Base-by-base conservation (phyloP, 2,888 invertebrate genomes). In the Blera fallax region DNA sequence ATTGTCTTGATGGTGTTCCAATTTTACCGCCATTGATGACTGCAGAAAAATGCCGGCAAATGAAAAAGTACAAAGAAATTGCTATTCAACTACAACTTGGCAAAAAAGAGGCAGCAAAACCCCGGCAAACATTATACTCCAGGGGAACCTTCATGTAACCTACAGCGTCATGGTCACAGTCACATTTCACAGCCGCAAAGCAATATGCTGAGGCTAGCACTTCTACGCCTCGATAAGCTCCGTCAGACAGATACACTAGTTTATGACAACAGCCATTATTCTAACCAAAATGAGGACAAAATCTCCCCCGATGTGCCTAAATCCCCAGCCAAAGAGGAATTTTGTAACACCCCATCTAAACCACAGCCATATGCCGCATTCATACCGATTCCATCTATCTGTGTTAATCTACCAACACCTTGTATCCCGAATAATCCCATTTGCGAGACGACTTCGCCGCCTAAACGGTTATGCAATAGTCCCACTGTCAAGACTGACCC, bases 11-110 rank as follows among this genome's bases (percentile, higher is more conserved):
- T 88, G 91, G 91, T n/a, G 89, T 90, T 64, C 90, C 91, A 43
- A 92, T 92, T 82, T 81, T 92, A 79, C 91, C 91, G 81, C 92
- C 91, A 10, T 62, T 92, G 91, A 91, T 92, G 91, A 91, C 92
- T 5, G 78, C 87, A 18, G 90, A 90, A 54, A 91, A 90, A 84
- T 88, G 89, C 0, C 87, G 84, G 16, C 88, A 90, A 87, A 90
- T 91, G 89, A 88, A 88, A 34, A 87, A 88, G 27, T 82, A 89
- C 14, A 89, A 89, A 43, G 89, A 90, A 29, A 85, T 87, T 5
- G 91, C 92, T 0, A 24, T 89, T 4, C 73, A 88, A 54, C 60
- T 91, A 5, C 91, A 92, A 82, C 78, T 88, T 58, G 14, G 14
- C 37, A 2, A 56, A 29, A 40, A 54, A 21, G 10, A 64, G 58